These are phyloP conservation scores for Lutraria lutraria DNA, from an alignment of 2,888 invertebrate species.

Conservation along the genomic window DNA sequence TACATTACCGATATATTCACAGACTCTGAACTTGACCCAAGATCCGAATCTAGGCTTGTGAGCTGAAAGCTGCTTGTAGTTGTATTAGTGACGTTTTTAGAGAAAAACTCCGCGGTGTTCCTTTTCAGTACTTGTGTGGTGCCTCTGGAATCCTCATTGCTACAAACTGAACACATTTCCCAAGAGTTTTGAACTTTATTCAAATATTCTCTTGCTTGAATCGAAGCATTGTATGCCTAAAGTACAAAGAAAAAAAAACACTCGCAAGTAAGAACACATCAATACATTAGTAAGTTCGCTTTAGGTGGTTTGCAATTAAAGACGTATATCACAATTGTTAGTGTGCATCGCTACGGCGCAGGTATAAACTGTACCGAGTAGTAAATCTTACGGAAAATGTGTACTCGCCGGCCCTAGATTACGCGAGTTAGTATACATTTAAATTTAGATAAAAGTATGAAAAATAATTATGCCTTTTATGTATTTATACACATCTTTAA, in stretches of 20 bases:
- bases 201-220: neutral
- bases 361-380: no score
- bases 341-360: no score
- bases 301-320: no score
- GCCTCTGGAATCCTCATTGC: neutral
- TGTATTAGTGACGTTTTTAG: neutral
- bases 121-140: neutral
- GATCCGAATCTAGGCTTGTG: neutral
- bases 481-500: no score
- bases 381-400: no score
- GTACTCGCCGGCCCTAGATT: no score
- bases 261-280: no score
- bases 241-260: neutral
- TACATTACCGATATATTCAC: neutral
- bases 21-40: neutral
- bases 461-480: no score
- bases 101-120: neutral
- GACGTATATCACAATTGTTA: no score
- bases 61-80: neutral
- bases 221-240: slow-evolving; percentile 9
- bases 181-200: neutral
- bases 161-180: neutral
- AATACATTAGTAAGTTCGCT: no score
- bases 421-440: no score
- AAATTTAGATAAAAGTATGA: no score